phyloP scores from a whole-genome alignment of 2,113 vertebrate genomes.

The Donacobius atricapilla region DNA sequence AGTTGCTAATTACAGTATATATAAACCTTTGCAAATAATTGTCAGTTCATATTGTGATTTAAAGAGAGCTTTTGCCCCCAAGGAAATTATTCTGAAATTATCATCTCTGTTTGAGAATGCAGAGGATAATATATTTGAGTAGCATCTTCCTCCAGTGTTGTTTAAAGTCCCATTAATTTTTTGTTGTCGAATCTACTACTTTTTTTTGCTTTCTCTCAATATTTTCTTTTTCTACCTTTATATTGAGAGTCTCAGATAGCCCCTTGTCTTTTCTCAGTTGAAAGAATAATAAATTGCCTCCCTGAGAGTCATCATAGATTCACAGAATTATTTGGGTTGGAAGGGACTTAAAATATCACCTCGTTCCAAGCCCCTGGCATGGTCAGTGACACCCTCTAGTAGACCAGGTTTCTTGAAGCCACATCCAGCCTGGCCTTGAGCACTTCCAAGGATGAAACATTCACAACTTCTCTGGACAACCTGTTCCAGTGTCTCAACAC shows the following conservation, averaged over 20 bases:
- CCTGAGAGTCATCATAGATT: not conserved
- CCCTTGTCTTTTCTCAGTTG: not conserved
- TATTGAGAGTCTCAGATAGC: not conserved
- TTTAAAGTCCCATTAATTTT: not conserved
- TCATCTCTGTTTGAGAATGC: not conserved
- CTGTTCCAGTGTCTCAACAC: not conserved
- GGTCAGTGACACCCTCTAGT: rapidly evolving
- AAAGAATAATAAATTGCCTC: not conserved
- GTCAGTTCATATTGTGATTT: not conserved
- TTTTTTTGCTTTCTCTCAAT: not conserved
- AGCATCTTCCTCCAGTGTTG: not conserved
- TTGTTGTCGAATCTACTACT: not conserved
- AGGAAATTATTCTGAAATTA: not conserved
- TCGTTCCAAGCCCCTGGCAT: not conserved
- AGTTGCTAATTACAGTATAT: not conserved
- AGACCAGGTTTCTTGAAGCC: not conserved
- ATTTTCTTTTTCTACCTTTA: not conserved
- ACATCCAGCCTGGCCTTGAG: not conserved
- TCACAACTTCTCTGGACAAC: not conserved
- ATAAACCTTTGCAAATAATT: not conserved
- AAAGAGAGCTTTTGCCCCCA: not conserved
- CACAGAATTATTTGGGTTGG: not conserved
- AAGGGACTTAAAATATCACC: not conserved
- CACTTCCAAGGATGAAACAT: not conserved
- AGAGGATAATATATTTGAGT: not conserved